Evolutionary conservation across 2,888 invertebrate genomes (phyloP), one percentile per base, ranked within the genome.

Genomic region (Noctua comes): DNA sequence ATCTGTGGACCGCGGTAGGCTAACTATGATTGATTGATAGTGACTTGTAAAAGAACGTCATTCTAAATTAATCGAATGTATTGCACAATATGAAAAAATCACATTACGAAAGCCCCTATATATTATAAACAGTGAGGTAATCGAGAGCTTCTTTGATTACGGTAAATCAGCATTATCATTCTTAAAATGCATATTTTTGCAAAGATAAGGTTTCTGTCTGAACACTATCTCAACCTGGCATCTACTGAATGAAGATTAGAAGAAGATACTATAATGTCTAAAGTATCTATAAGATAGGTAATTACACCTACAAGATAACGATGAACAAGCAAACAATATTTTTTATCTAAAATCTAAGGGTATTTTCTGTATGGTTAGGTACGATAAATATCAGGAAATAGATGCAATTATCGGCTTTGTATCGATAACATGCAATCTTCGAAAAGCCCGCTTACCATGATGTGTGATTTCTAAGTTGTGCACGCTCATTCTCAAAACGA

Each of bases 61-160:
- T n/a, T n/a, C 11, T n/a, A 1, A 4, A 13, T 54, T 54, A 54
- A n/a, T 11, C 5, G 5, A 57, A n/a, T 57, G 4, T 57, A 57
- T 57, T n/a, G n/a, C 54, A 54, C 54, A 54, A 54, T n/a, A 54
- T n/a, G n/a, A n/a, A 57, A 40, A 57, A n/a, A 57, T n/a, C n/a
- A 57, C 57, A 10, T 5, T 13, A 57, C 57, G 11, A 11, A n/a
- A n/a, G 11, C 57, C 4, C 11, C n/a, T 54, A 11, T 4, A 54
- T 1, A 54, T n/a, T n/a, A 11, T 1, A 13, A n/a, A 1, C 8
- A 24, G 11, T 54, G 54, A n/a, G 54, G n/a, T 54, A n/a, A 54
- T n/a, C 11, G 57, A 57, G 57, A 11, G 40, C 40, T 43, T 16
- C 40, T 16, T 43, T n/a, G 66, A 40, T 43, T 40, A 40, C 8